phyloP scores from a whole-genome alignment of 2,113 vertebrate genomes.

The Trachemys scripta region DNA sequence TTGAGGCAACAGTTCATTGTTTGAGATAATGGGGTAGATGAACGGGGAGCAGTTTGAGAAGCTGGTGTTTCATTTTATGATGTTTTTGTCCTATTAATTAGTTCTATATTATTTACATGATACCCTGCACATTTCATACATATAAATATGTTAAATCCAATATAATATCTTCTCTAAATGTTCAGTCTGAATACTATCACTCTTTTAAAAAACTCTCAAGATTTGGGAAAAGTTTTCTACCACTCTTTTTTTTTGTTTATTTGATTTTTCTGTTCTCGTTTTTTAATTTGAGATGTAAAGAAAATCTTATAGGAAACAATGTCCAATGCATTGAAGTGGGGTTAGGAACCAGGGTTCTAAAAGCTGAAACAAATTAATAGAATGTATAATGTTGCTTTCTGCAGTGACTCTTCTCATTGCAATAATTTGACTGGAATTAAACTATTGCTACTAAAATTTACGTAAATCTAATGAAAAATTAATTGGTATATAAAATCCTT shows the following conservation, averaged over 20 bases:
- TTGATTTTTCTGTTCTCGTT: constrained; percentile 36
- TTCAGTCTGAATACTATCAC: background rate
- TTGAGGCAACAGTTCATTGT: background rate
- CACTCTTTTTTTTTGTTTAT: background rate
- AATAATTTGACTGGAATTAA: constrained; percentile 82
- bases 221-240: constrained; percentile 27
- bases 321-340: background rate
- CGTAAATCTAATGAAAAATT: constrained; percentile 84
- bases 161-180: background rate
- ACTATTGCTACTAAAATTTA: constrained; percentile 81
- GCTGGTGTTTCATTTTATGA: background rate
- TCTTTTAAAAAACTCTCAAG: background rate
- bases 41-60: background rate
- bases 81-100: background rate
- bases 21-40: background rate
- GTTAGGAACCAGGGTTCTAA: constrained; percentile 56
- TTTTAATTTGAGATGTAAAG: constrained; percentile 59
- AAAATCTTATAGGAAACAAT: constrained; percentile 36
- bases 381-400: constrained; percentile 54
- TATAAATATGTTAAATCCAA: background rate
- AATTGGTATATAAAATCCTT: constrained; percentile 82
- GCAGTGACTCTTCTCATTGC: constrained; percentile 59
- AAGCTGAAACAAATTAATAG: constrained; percentile 52
- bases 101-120: background rate
- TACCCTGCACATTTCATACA: background rate